Percentiles rank a stretch among this genome's conserved stretches.
Conservation (phyloP, 64 coral and sea anemone species). For the Actinia tenebrosa region DNA sequence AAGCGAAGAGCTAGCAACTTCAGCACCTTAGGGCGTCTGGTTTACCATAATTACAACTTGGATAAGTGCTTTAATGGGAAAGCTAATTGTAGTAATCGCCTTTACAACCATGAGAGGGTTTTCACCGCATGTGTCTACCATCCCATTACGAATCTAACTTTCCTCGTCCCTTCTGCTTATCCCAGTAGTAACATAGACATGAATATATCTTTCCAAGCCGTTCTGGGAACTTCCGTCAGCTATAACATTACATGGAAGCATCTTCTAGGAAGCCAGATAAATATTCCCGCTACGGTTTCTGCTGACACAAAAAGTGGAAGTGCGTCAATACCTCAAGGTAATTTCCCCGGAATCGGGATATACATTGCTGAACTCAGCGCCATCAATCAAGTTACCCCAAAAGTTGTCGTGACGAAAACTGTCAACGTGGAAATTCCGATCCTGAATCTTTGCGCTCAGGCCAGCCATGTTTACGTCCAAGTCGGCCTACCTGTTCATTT, state of each 20-base stretch:
- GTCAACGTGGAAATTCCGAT: constrained; percentile 32
- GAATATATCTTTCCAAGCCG: not conserved
- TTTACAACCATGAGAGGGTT: constrained; percentile 24
- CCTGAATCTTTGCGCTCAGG: not conserved
- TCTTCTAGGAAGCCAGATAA: not conserved
- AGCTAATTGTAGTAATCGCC: constrained; percentile 53
- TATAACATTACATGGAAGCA: constrained; percentile 35
- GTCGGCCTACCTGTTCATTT: not conserved
- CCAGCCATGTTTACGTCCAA: constrained; percentile 10
- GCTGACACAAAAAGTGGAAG: not conserved
- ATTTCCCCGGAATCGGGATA: constrained; percentile 35
- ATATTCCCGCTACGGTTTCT: not conserved
- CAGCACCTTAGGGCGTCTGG: constrained; percentile 28
- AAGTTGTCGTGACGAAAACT: constrained; percentile 6
- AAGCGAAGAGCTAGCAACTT: constrained; percentile 6
- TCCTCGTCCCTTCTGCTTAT: constrained; percentile 30
- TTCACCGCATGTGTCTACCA: constrained; percentile 32
- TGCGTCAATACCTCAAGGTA: not conserved
- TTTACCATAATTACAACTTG: constrained; percentile 19
- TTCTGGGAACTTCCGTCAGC: constrained; percentile 33
- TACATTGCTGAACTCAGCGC: not conserved
- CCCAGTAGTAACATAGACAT: not conserved
- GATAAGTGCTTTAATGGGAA: constrained; percentile 23
- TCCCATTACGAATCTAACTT: constrained; percentile 26
- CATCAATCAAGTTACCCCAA: constrained; percentile 35